Evolutionary conservation across 2,888 invertebrate species (phyloP).

Genomic region (Euplagia quadripunctaria): DNA sequence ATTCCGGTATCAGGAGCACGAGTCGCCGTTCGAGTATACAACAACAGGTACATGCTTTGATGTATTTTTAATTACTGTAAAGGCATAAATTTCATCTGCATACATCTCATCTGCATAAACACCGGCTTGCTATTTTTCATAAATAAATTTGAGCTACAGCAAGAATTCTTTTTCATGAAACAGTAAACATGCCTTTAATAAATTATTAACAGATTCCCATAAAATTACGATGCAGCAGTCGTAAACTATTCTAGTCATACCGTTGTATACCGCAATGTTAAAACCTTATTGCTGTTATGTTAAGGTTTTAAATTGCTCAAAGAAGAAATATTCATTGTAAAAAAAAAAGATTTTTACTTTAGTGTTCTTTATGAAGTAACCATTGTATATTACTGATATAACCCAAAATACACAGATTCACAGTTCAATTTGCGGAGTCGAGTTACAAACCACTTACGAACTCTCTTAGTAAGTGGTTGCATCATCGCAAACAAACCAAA

Average conservation of each 20-base stretch:
- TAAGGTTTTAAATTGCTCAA: constrained; percentile 27
- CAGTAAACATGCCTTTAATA: constrained; percentile 57
- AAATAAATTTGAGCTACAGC: constrained; percentile 43
- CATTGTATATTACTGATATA: constrained; percentile 2
- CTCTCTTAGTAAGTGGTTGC: constrained; percentile 29
- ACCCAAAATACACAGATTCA: constrained; percentile 14
- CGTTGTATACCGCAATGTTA: constrained; percentile 25
- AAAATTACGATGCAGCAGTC: constrained; percentile 35
- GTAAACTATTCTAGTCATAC: constrained; percentile 44
- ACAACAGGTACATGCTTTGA: constrained; percentile 89
- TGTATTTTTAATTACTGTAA: constrained; percentile 39
- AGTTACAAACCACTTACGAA: constrained; percentile 47
- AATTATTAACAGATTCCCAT: constrained; percentile 58
- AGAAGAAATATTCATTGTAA: constrained; percentile 17
- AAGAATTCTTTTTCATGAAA: constrained; percentile 49
- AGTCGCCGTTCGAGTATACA: constrained; percentile 95
- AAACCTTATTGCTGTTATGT: constrained; percentile 24
- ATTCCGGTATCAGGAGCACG: constrained; percentile 95
- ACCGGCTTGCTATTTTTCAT: constrained; percentile 32
- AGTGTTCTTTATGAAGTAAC: constrained; percentile 23
- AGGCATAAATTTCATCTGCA: constrained; percentile 27
- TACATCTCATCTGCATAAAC: constrained; percentile 31
- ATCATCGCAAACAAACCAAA: constrained; percentile 40
- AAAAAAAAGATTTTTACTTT: constrained; percentile 19
- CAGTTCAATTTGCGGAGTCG: constrained; percentile 19